phyloP scores from a whole-genome alignment of 2,888 invertebrate genomes.

The Branchipolynoe longqiensis region DNA sequence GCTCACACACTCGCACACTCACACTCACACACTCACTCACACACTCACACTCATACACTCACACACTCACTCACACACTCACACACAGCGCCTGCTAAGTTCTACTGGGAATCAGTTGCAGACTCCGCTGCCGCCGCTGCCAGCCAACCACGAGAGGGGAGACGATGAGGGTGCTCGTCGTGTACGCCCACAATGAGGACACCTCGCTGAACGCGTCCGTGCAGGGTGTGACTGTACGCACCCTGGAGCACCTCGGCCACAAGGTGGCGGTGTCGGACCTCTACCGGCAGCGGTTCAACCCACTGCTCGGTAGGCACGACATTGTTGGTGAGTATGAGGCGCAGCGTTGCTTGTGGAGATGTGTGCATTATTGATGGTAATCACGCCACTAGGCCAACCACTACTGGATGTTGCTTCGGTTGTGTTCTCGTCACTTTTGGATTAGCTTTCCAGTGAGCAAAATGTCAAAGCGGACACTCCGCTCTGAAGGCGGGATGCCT shows the following conservation, averaged over 20 bases:
- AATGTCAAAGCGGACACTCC: too few species aligned
- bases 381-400: neutral
- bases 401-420: too few species aligned
- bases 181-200: conserved; percentile 72
- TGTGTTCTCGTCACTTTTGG: too few species aligned
- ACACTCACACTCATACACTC: too few species aligned
- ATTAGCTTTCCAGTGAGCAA: too few species aligned
- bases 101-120: too few species aligned
- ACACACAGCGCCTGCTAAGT: too few species aligned
- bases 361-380: neutral
- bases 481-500: too few species aligned
- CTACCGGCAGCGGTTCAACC: conserved; percentile 72
- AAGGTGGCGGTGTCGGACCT: conserved; percentile 71
- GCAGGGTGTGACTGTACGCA: conserved; percentile 67
- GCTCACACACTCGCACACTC: too few species aligned
- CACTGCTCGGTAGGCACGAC: conserved; percentile 62
- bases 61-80: too few species aligned
- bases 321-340: conserved; percentile 60
- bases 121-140: too few species aligned
- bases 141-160: conserved; percentile 52
- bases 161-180: conserved; percentile 66
- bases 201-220: conserved; percentile 73
- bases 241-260: conserved; percentile 69
- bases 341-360: conserved; percentile 61
- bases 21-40: too few species aligned